Percentiles rank a stretch among this genome's conserved stretches.
Conservation (phyloP, 1,140 invertebrate genomes). For the Bombus consobrinus region DNA sequence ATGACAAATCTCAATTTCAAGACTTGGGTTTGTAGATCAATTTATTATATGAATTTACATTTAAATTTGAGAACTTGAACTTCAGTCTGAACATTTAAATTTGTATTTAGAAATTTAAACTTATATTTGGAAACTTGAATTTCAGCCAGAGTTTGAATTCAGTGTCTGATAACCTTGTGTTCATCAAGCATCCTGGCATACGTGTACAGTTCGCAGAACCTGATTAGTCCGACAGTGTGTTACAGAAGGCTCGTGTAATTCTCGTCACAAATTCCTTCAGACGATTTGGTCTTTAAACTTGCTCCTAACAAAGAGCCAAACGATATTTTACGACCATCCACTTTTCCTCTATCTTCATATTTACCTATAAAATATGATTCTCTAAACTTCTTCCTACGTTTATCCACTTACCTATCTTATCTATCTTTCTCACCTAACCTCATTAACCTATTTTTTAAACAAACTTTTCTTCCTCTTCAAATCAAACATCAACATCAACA, state of each 20-base stretch:
- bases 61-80: no score
- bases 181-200: neutral
- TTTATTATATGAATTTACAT: no score
- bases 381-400: neutral
- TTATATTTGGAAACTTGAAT: neutral
- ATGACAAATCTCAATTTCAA: no score
- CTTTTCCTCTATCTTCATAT: neutral
- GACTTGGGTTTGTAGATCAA: no score
- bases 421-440: no score
- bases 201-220: neutral
- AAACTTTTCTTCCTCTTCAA: neutral
- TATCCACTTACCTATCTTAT: neutral
- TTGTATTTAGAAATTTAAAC: neutral
- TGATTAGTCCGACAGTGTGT: neutral
- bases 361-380: neutral
- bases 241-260: neutral
- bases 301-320: neutral
- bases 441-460: neutral
- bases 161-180: neutral
- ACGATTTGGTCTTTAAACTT: neutral
- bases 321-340: neutral
- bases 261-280: neutral
- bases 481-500: neutral
- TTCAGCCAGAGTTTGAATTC: neutral
- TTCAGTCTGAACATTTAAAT: neutral